phyloP scores from a whole-genome alignment of 2,888 invertebrate species.

The Ashinkailepas kermadecensis region DNA sequence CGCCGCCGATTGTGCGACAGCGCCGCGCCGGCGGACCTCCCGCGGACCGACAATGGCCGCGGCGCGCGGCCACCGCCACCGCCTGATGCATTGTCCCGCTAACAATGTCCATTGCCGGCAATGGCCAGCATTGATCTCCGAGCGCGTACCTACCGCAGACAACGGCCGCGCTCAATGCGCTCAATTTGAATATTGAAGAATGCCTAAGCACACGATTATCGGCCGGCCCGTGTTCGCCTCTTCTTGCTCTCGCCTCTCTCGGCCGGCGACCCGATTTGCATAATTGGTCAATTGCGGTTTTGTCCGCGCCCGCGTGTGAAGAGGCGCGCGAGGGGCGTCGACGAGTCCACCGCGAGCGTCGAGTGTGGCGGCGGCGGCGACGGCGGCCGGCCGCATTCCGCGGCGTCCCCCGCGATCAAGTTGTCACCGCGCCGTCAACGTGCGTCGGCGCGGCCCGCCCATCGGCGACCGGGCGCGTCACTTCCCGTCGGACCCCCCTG shows the following conservation, averaged over 20 bases:
- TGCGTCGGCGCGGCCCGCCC: not conserved
- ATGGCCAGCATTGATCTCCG: not conserved
- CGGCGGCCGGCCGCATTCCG: not conserved
- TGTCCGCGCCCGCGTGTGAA: not conserved
- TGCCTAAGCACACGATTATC: conserved; percentile 3
- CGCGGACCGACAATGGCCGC: not conserved
- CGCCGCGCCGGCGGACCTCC: not conserved
- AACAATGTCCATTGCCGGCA: not conserved
- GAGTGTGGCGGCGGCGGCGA: not conserved
- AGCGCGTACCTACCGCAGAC: not conserved
- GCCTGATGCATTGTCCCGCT: not conserved
- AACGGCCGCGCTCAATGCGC: not conserved
- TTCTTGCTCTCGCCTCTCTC: not conserved
- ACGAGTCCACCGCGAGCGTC: not conserved
- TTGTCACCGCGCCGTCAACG: not conserved
- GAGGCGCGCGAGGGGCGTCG: not conserved
- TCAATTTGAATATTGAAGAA: conserved; percentile 19
- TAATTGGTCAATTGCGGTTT: conserved; percentile 15
- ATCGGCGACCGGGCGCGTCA: not conserved
- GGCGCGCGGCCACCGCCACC: not conserved
- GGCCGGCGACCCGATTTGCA: not conserved
- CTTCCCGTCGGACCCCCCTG: not conserved
- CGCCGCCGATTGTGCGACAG: not conserved
- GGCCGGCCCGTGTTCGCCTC: not conserved
- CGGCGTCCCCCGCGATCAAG: not conserved